Base-by-base conservation (phyloP, 2,888 invertebrate genomes). In the Stegophylla sp. region DNA sequence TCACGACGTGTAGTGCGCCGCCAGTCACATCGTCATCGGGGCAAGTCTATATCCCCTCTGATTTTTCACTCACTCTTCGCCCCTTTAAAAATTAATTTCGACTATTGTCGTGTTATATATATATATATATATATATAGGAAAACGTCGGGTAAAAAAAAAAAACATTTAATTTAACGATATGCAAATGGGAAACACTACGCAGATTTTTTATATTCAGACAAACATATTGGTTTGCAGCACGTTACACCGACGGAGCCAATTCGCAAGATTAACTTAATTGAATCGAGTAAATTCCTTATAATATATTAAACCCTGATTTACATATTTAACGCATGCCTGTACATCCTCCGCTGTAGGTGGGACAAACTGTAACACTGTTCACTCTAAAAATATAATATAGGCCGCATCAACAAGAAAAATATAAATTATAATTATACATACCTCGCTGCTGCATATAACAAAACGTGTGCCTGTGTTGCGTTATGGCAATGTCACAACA, bases 71-170 rank as follows among this genome's bases (percentile, higher is more conserved):
- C 12, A 41, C 64, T 26, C 17, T 41, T 72, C 56, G 43, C 34
- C 48, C 63, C 20, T 76, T 51, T 64, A 20, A n/a, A 45, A 53
- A 66, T 76, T 76, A 76, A 76, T 76, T 64, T 76, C 41, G 53
- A 53, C 66, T 53, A 51, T 53, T 53, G 41, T 75, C 53, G 28
- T 17, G 23, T 7, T 34, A n/a, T n/a, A n/a, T n/a, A n/a, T n/a
- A n/a, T n/a, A n/a, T n/a, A n/a, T n/a, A n/a, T n/a, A n/a, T n/a
- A n/a, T n/a, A n/a, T 34, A 34, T 51, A 64, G 45, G 45, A 20
- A 61, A 66, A n/a, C 41, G 43, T 34, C 51, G 7, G 53, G 23
- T n/a, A 26, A 23, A 15, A 51, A 20, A 45, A 26, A 23, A 15
- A 51, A 20, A 45, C 63, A 4, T 64, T 51, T 66, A 76, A 76